Percentiles rank a stretch among this genome's conserved stretches.
These are phyloP conservation scores for Saimiri boliviensis DNA, from an alignment of 2,113 vertebrate genomes.

Conservation along the genomic window DNA sequence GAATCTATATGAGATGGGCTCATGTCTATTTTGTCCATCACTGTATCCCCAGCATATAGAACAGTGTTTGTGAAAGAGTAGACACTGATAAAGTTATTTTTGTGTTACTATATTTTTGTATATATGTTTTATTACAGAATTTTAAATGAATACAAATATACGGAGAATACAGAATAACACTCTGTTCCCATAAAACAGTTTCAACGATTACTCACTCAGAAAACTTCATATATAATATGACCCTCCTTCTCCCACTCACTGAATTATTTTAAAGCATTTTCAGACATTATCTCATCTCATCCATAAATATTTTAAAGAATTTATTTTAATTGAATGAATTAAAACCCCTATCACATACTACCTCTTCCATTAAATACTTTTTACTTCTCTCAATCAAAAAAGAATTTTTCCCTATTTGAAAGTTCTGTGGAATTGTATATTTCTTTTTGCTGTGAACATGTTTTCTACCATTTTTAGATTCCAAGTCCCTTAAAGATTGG, in stretches of 20 bases:
- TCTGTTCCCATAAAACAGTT: background rate
- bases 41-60: background rate
- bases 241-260: background rate
- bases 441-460: background rate
- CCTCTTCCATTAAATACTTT: background rate
- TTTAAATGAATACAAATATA: background rate
- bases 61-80: background rate
- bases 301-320: slow-evolving; percentile 30
- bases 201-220: background rate
- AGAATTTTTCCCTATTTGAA: background rate
- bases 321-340: slow-evolving; percentile 23
- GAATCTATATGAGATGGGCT: background rate
- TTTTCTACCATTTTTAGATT: background rate
- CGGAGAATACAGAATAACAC: background rate
- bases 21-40: background rate
- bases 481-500: background rate
- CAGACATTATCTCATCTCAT: background rate
- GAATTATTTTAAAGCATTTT: slow-evolving; percentile 31
- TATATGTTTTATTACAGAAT: background rate
- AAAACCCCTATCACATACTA: background rate
- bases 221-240: background rate
- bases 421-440: background rate
- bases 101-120: background rate
- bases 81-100: background rate
- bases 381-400: background rate